These are phyloP conservation scores for Aldrovandia affinis DNA, from an alignment of 2,797 vertebrate species.

Conservation along the genomic window DNA sequence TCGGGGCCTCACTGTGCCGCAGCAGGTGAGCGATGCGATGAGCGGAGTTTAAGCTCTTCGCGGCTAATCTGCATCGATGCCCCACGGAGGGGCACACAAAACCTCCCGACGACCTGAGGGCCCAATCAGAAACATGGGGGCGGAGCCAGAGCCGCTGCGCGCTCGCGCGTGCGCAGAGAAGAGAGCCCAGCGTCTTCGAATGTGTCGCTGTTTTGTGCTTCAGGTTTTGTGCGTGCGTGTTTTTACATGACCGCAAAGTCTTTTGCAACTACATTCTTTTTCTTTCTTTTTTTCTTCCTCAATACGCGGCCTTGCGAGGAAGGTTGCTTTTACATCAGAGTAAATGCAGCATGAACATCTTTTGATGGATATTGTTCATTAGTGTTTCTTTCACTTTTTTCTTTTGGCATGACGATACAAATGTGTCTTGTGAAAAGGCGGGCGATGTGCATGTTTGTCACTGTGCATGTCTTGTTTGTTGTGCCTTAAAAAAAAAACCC, in stretches of 20 bases:
- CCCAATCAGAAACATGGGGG: neutral
- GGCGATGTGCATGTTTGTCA: neutral
- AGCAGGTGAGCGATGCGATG: slow-evolving; percentile 8
- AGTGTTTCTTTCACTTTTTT: neutral
- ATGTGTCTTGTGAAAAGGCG: neutral
- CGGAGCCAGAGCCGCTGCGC: neutral
- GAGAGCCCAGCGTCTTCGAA: too few species aligned
- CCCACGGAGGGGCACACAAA: neutral
- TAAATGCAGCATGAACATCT: neutral
- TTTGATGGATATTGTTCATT: neutral
- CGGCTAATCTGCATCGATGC: slow-evolving; percentile 15
- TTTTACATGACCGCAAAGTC: neutral
- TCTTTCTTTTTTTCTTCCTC: neutral
- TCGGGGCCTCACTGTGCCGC: neutral
- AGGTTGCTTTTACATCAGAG: neutral
- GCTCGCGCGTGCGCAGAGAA: neutral
- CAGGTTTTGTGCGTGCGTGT: neutral
- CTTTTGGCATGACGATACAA: neutral
- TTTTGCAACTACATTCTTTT: neutral
- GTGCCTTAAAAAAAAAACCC: neutral
- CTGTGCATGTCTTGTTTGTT: neutral
- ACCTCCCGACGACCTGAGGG: neutral
- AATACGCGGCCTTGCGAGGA: neutral
- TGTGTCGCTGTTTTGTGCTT: neutral
- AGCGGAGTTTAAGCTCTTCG: slow-evolving; percentile 14